Conservation (phyloP, 2,797 vertebrate genomes). For the Pteronotus mesoamericanus region DNA sequence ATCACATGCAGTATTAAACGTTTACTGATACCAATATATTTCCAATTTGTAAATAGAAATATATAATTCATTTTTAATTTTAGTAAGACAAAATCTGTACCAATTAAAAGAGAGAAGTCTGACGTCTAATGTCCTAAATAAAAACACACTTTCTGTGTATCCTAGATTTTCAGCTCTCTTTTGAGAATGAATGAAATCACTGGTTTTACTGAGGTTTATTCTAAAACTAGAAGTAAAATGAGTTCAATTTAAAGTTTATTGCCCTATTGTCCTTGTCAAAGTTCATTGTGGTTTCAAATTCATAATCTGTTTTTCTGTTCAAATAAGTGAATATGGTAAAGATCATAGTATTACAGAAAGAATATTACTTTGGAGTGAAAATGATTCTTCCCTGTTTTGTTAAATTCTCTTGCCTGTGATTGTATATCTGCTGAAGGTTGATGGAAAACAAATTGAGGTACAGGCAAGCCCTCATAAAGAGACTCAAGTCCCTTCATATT, state of each 20-base stretch:
- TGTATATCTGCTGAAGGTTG: background rate
- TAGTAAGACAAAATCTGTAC: background rate
- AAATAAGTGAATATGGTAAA: background rate
- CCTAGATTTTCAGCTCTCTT: background rate
- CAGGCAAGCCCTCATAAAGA: background rate
- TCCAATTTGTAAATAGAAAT: background rate
- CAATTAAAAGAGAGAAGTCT: background rate
- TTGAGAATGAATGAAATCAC: background rate
- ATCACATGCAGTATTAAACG: background rate
- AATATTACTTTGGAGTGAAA: background rate
- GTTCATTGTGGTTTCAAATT: background rate
- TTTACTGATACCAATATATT: background rate
- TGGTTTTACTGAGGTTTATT: background rate
- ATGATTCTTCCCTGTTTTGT: background rate
- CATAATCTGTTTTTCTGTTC: background rate
- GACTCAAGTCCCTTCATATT: background rate
- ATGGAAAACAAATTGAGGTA: background rate
- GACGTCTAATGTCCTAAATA: background rate
- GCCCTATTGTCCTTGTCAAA: background rate
- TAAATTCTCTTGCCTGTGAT: background rate
- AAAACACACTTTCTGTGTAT: background rate
- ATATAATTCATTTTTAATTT: background rate
- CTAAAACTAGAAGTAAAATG: conserved; percentile 2
- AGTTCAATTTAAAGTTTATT: background rate
- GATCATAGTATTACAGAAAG: background rate